Evolutionary conservation across 2,113 vertebrate species (phyloP).

Genomic region (Malaclemys terrapin): DNA sequence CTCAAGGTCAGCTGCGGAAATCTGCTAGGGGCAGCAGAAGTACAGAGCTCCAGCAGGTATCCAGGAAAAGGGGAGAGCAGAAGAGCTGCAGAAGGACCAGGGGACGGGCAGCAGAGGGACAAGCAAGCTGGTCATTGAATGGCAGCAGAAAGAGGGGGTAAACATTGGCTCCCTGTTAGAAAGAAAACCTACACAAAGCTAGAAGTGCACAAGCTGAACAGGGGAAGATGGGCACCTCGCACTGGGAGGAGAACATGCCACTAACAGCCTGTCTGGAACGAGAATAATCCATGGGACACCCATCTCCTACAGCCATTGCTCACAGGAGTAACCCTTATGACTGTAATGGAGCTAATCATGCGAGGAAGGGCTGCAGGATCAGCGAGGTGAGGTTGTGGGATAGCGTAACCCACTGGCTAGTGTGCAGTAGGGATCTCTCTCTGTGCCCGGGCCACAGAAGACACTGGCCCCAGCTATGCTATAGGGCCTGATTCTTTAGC

Average conservation of each 20-base stretch:
- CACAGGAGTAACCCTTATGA: neutral
- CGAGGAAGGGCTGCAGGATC: neutral
- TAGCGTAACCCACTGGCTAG: neutral
- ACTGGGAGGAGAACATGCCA: neutral
- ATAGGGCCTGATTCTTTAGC: neutral
- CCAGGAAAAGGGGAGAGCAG: neutral
- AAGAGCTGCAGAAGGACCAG: fast-evolving
- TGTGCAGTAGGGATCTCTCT: neutral
- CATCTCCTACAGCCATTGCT: neutral
- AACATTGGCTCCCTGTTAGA: neutral
- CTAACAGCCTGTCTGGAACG: fast-evolving
- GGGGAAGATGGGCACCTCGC: neutral
- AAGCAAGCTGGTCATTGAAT: neutral
- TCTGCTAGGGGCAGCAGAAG: fast-evolving
- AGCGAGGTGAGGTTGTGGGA: neutral
- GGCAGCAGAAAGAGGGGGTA: fast-evolving
- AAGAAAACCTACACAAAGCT: fast-evolving
- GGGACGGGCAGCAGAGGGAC: neutral
- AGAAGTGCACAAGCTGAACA: neutral
- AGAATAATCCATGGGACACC: fast-evolving
- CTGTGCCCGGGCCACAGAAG: neutral
- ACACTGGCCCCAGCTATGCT: neutral
- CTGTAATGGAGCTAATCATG: neutral
- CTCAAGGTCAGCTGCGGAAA: neutral
- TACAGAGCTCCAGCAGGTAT: neutral